Percentiles rank a stretch among this genome's conserved stretches.
These are phyloP conservation scores for Petrocephalus microphthalmus DNA, from an alignment of 2,113 vertebrate genomes.

Conservation along the genomic window DNA sequence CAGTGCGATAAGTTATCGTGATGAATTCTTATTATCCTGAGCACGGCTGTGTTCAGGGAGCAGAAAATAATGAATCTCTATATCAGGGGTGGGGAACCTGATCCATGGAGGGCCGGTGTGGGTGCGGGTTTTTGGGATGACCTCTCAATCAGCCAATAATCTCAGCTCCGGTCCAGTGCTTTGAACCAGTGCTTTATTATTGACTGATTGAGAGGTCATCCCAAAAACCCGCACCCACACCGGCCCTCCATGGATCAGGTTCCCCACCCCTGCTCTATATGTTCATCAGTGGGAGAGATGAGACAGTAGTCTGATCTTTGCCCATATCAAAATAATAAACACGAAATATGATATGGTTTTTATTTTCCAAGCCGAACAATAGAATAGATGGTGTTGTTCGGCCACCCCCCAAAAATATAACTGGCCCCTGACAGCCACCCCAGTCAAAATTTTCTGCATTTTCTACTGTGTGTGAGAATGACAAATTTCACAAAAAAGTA, in stretches of 20 bases:
- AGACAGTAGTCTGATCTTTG: neutral
- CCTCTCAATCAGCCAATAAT: too few species aligned
- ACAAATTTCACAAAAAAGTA: neutral
- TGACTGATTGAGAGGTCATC: too few species aligned
- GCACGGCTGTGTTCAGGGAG: neutral
- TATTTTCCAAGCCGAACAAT: neutral
- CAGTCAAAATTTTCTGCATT: neutral
- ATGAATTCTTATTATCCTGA: neutral
- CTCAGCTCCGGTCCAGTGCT: too few species aligned
- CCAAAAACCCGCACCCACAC: too few species aligned
- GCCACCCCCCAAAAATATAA: neutral
- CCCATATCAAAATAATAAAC: neutral
- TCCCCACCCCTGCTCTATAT: too few species aligned
- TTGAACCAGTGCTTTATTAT: too few species aligned
- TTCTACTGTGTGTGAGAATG: neutral
- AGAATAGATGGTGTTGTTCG: too few species aligned
- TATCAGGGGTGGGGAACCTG: too few species aligned
- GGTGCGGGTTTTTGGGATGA: too few species aligned
- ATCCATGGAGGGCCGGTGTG: too few species aligned
- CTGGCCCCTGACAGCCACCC: neutral
- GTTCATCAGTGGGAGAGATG: neutral
- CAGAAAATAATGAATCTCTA: neutral
- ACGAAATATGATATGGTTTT: neutral
- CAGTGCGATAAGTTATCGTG: neutral
- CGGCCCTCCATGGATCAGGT: too few species aligned